These are phyloP conservation scores for Volucella zonaria DNA, from an alignment of 2,888 invertebrate species.

Conservation along the genomic window DNA sequence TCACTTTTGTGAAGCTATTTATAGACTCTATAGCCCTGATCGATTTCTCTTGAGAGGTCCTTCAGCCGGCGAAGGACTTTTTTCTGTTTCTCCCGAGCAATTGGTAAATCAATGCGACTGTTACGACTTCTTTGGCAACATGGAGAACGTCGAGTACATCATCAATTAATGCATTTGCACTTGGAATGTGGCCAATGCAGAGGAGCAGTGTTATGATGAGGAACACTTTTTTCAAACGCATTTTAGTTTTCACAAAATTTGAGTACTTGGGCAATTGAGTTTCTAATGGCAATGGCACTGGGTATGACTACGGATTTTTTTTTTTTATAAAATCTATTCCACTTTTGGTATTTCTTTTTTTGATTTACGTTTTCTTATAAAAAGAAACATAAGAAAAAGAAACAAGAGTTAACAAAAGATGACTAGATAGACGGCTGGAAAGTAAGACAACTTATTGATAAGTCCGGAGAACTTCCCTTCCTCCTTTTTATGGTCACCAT, in stretches of 20 bases:
- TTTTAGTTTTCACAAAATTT: slow-evolving; percentile 5
- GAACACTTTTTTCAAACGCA: slow-evolving; percentile 47
- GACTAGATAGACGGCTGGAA: slow-evolving; percentile 9
- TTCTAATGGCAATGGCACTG: slow-evolving; percentile 45
- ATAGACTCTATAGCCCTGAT: slow-evolving; percentile 81
- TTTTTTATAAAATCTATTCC: slow-evolving; percentile 24
- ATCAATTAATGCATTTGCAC: slow-evolving; percentile 83
- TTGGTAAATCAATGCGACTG: slow-evolving; percentile 85
- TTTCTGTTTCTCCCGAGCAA: slow-evolving; percentile 85
- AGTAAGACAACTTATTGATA: no score
- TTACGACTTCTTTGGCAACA: slow-evolving; percentile 85
- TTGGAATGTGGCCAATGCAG: slow-evolving; percentile 74
- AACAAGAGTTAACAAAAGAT: background rate
- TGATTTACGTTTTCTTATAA: slow-evolving; percentile 21
- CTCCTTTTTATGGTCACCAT: no score
- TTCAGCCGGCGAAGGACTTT: slow-evolving; percentile 84
- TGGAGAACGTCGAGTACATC: slow-evolving; percentile 86
- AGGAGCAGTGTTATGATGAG: slow-evolving; percentile 28
- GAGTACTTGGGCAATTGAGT: slow-evolving; percentile 2
- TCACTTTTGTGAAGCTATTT: slow-evolving; percentile 78
- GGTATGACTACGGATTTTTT: slow-evolving; percentile 3
- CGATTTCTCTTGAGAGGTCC: slow-evolving; percentile 81
- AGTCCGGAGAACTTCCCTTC: no score
- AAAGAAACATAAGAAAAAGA: no score
- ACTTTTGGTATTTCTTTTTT: slow-evolving; percentile 37